Percentiles rank a stretch among this genome's conserved stretches.
Evolutionary conservation across 1,140 invertebrate species (phyloP).

Genomic region (Yoshiicerus persimilis): DNA sequence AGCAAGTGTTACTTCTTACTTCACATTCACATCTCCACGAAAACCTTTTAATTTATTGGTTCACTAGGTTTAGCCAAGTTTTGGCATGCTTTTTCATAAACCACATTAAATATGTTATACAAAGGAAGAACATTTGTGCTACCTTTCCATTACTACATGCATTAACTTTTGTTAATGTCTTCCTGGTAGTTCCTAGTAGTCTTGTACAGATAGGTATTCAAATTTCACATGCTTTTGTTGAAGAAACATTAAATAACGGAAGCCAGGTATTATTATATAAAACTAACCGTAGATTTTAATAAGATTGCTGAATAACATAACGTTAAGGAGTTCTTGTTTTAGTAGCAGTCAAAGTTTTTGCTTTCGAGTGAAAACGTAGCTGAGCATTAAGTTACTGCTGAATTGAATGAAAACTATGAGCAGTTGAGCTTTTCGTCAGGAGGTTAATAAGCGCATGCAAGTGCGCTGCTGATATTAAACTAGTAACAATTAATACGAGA

Average conservation of each 20-base stretch:
- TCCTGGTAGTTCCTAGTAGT: no score
- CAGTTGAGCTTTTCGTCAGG: slow-evolving; percentile 49
- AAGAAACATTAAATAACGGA: neutral
- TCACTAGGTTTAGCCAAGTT: neutral
- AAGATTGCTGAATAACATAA: neutral
- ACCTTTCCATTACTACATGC: neutral
- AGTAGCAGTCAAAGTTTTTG: neutral
- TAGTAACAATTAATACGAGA: neutral
- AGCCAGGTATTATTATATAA: neutral
- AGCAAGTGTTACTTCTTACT: neutral
- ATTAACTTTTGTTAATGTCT: neutral
- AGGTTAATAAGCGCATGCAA: slow-evolving; percentile 47
- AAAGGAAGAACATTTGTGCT: neutral
- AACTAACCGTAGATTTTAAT: neutral
- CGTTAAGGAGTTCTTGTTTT: neutral
- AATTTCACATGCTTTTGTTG: neutral
- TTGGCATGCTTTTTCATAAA: neutral
- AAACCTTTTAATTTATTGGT: neutral
- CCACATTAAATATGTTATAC: neutral
- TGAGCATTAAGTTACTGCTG: neutral
- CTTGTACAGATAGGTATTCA: no score
- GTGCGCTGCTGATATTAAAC: slow-evolving; percentile 26
- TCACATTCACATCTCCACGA: neutral
- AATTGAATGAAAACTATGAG: slow-evolving; percentile 43
- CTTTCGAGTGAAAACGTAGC: neutral